Evolutionary conservation across 2,888 invertebrate genomes (phyloP).

Genomic region (Bellardia pandia): DNA sequence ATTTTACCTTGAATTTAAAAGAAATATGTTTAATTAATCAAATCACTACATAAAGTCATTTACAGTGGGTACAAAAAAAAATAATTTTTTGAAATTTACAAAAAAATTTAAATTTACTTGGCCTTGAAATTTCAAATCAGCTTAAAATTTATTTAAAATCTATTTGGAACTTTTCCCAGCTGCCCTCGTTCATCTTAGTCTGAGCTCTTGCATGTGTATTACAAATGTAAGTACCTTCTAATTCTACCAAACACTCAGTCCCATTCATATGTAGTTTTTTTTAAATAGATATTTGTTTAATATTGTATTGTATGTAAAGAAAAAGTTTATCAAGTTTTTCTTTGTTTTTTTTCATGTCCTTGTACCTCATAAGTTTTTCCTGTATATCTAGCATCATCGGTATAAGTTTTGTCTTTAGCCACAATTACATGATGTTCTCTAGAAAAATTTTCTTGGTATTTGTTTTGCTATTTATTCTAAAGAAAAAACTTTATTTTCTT

Average conservation of each 20-base stretch:
- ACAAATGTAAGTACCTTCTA: constrained; percentile 31
- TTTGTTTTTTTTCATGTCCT: constrained; percentile 43
- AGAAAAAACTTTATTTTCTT: constrained; percentile 52
- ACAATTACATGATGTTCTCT: constrained; percentile 75
- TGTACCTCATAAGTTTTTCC: constrained; percentile 53
- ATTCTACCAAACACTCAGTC: neutral
- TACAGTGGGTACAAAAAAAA: no score
- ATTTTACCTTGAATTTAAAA: no score
- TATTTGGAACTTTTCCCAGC: neutral
- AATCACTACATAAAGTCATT: no score
- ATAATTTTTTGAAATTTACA: no score
- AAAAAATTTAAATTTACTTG: no score
- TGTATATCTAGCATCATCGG: constrained; percentile 8
- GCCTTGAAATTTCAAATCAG: no score
- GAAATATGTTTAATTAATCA: no score
- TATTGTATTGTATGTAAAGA: constrained; percentile 46
- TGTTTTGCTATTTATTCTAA: constrained; percentile 30
- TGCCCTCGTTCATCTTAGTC: constrained; percentile 1
- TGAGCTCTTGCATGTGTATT: constrained; percentile 18
- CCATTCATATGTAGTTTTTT: constrained; percentile 30
- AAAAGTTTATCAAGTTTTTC: constrained; percentile 63
- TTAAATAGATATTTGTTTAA: constrained; percentile 73
- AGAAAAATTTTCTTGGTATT: constrained; percentile 65
- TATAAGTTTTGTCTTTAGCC: constrained; percentile 68
- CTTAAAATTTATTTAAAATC: neutral